phyloP scores from a whole-genome alignment of 53 echinoderm and acorn worm genomes.

The Holothuria leucospilota region DNA sequence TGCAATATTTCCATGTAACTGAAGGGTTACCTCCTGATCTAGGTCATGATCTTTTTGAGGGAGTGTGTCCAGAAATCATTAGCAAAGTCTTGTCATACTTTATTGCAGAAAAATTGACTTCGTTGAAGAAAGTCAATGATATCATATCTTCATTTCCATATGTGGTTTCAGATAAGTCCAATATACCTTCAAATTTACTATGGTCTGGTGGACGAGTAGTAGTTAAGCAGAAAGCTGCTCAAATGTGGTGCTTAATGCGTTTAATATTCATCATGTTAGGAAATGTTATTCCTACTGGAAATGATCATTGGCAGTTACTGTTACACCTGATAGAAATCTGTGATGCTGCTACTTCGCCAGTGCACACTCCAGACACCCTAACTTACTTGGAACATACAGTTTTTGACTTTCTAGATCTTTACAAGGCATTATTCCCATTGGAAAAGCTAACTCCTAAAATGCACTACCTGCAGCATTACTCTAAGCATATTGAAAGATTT shows the following conservation, averaged over 20 bases:
- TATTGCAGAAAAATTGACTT: not conserved
- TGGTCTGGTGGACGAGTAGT: not conserved
- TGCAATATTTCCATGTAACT: conserved; percentile 61
- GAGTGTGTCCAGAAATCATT: conserved; percentile 60
- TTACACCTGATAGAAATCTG: not conserved
- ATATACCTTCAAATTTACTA: conserved; percentile 21
- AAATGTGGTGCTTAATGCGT: conserved; percentile 45
- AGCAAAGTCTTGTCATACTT: not conserved
- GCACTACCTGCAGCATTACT: conserved; percentile 49
- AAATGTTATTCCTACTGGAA: not conserved
- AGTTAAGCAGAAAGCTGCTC: conserved; percentile 42
- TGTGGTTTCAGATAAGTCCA: conserved; percentile 28
- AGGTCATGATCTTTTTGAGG: conserved; percentile 72
- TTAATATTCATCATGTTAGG: conserved; percentile 55
- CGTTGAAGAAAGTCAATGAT: conserved; percentile 38
- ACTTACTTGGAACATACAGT: conserved; percentile 1
- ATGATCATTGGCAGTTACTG: conserved; percentile 15
- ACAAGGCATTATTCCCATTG: not conserved
- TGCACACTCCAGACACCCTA: not conserved
- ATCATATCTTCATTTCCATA: conserved; percentile 30
- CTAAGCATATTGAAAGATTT: conserved; percentile 7
- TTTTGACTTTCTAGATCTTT: conserved; percentile 9
- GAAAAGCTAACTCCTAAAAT: conserved; percentile 49
- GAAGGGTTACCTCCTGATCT: conserved; percentile 59
- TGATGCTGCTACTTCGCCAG: conserved; percentile 9